These are phyloP conservation scores for Chironomus striatipennis DNA, from an alignment of 1,140 invertebrate genomes.

Conservation along the genomic window DNA sequence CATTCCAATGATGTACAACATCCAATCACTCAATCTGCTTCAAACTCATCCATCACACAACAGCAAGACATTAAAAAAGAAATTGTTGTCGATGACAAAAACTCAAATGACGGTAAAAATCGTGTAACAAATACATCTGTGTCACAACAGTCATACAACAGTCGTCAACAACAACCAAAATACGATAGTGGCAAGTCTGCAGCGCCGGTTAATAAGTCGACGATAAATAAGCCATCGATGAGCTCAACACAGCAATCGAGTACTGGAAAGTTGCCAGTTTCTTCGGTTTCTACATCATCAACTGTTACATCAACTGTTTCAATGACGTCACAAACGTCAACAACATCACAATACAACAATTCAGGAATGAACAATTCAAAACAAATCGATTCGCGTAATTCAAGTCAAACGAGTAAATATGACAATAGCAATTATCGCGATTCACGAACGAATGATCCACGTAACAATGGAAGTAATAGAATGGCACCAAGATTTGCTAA, in stretches of 20 bases:
- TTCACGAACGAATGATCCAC: background rate
- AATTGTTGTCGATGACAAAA: background rate
- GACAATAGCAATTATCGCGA: background rate
- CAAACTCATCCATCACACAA: background rate
- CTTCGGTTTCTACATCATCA: background rate
- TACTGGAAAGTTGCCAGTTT: too few relatives aligned
- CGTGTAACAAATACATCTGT: background rate
- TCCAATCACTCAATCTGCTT: constrained; percentile 1
- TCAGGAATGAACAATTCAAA: background rate
- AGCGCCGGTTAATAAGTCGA: too few relatives aligned
- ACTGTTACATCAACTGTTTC: background rate
- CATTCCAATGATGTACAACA: constrained; percentile 1
- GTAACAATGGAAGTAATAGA: background rate
- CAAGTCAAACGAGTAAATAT: background rate
- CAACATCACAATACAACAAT: background rate
- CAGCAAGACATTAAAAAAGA: background rate
- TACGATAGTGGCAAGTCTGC: background rate
- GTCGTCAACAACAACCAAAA: background rate
- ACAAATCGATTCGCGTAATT: background rate
- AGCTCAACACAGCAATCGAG: too few relatives aligned
- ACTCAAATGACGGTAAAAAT: background rate
- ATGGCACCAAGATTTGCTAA: constrained; percentile 24
- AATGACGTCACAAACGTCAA: background rate
- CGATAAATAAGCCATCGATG: too few relatives aligned
- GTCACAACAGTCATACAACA: background rate